phyloP scores from a whole-genome alignment of 2,113 vertebrate genomes.

The Microtus richardsoni region DNA sequence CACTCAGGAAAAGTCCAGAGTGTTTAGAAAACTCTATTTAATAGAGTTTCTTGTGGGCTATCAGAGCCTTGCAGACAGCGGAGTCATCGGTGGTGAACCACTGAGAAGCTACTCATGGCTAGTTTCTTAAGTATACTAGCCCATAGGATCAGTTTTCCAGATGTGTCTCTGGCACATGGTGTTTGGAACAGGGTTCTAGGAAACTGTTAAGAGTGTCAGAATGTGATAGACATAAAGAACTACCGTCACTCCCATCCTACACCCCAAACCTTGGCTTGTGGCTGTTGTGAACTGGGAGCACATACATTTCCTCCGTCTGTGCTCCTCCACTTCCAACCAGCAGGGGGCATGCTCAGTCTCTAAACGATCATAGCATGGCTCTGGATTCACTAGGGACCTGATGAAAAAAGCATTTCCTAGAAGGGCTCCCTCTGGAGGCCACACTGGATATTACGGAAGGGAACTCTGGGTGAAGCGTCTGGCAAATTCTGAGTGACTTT shows the following conservation, averaged over 20 bases:
- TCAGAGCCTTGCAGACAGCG: neutral
- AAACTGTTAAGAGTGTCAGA: neutral
- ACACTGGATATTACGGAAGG: neutral
- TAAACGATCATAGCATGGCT: neutral
- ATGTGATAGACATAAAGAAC: neutral
- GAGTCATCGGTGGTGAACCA: neutral
- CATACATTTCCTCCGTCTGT: neutral
- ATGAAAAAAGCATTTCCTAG: neutral
- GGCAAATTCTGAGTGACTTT: neutral
- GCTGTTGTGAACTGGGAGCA: neutral
- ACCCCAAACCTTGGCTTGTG: neutral
- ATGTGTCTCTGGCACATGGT: neutral
- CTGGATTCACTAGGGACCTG: neutral
- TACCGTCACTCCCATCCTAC: neutral
- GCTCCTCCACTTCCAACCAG: neutral
- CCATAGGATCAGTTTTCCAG: neutral
- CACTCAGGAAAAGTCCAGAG: neutral
- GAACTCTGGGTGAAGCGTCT: neutral
- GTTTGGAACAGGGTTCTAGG: neutral
- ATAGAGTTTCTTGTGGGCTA: neutral
- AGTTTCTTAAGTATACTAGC: conserved; percentile 1
- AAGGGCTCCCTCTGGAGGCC: neutral
- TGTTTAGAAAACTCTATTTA: neutral
- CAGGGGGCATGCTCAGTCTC: neutral
- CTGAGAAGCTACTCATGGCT: neutral